Evolutionary conservation across 2,113 vertebrate species (phyloP), one percentile per base, ranked within the genome.

Genomic region (Monopterus albus): DNA sequence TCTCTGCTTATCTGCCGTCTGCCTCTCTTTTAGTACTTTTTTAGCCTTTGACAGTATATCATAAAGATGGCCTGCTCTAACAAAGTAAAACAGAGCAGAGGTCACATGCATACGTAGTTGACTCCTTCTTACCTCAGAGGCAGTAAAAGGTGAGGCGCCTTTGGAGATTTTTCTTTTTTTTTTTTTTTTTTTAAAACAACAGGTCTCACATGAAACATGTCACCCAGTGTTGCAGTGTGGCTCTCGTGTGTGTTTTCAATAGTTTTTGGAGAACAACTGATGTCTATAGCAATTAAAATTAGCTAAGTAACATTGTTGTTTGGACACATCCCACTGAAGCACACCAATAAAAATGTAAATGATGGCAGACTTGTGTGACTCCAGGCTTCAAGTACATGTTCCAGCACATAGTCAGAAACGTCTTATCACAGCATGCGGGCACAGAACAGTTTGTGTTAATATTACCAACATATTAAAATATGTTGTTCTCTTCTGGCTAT

Each of bases 1-100:
- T 92, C 89, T 83, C 68, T 68, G 67, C 77, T 91, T 88, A 92
- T 91, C 85, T 56, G 29, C 67, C 65, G 73, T 55, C 68, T 79
- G 82, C 75, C 75, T 83, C 72, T 76, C 81, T 61, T 78, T 82
- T 65, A 62, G 57, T 53, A 15, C n/a, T n/a, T n/a, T n/a, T n/a
- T n/a, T n/a, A n/a, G n/a, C n/a, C n/a, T n/a, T n/a, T n/a, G n/a
- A n/a, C n/a, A n/a, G n/a, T n/a, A n/a, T n/a, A n/a, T n/a, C n/a
- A n/a, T n/a, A n/a, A n/a, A n/a, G n/a, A n/a, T n/a, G n/a, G n/a
- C n/a, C n/a, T n/a, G n/a, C n/a, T n/a, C n/a, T n/a, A n/a, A n/a
- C n/a, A n/a, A n/a, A n/a, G n/a, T n/a, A n/a, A n/a, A n/a, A n/a
- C n/a, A n/a, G n/a, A n/a, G n/a, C n/a, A n/a, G n/a, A n/a, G n/a